Evolutionary conservation across 1,140 invertebrate genomes (phyloP).

Genomic region (Phortica variegata): DNA sequence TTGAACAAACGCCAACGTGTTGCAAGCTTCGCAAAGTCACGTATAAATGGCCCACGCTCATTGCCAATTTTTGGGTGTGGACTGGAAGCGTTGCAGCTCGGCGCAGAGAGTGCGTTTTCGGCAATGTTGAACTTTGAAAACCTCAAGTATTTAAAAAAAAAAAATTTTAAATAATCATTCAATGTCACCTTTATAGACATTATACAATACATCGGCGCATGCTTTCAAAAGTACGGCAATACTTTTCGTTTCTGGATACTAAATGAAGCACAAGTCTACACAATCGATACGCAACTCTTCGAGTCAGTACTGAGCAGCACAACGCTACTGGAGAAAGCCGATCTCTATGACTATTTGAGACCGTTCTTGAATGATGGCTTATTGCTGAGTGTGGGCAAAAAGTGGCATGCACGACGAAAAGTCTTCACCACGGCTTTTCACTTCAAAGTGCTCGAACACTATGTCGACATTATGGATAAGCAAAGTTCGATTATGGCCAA

Average conservation of each 20-base stretch:
- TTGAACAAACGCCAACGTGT: constrained; percentile 24
- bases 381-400: constrained; percentile 41
- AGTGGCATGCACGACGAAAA: constrained; percentile 40
- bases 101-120: constrained; percentile 31
- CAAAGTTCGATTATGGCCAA: constrained; percentile 65
- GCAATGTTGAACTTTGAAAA: too few species aligned
- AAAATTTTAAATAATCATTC: background rate
- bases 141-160: background rate
- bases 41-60: constrained; percentile 25
- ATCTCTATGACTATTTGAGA: constrained; percentile 49
- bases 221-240: constrained; percentile 26
- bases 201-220: constrained; percentile 18
- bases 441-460: constrained; percentile 78
- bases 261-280: constrained; percentile 47
- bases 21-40: constrained; percentile 11
- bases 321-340: constrained; percentile 36
- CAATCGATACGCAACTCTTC: constrained; percentile 50
- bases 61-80: constrained; percentile 30
- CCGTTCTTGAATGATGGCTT: constrained; percentile 56
- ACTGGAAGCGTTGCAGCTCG: constrained; percentile 24
- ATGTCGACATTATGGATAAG: constrained; percentile 69
- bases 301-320: constrained; percentile 36
- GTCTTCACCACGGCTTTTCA: constrained; percentile 78
- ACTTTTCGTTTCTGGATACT: constrained; percentile 62
- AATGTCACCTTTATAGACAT: constrained; percentile 15